Evolutionary conservation across 2,888 invertebrate species (phyloP), one percentile per base, ranked within the genome.

Genomic region (Mactromeris polynyma): DNA sequence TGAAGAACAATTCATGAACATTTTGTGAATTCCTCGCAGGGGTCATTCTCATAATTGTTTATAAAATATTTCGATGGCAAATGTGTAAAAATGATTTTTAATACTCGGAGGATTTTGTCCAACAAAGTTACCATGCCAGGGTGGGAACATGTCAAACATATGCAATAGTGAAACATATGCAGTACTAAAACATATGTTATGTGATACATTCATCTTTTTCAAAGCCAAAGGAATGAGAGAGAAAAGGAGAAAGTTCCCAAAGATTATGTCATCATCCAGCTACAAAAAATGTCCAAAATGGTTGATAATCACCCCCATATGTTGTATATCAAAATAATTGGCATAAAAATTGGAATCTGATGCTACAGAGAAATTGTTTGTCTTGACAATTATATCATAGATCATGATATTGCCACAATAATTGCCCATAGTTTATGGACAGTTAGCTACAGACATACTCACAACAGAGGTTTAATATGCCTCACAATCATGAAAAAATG

Each of bases 401-500:
- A 83, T 83, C 81, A 73, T 69, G 87, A 83, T 87, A 87, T 69
- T 17, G 9, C 31, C 2, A 36, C 40, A 80, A 83, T 88, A 88
- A 88, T 88, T 85, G 88, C 84, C 85, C 85, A 78, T 78, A 78
- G 85, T 88, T 88, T 88, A 88, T 88, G 88, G 88, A 78, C 81
- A 54, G 58, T 82, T 85, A 81, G 81, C 78, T 85, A 81, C 80
- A 38, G 73, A 54, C 81, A 54, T 51, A 33, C 81, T 78, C 69
- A 77, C 84, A 64, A 83, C 77, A 81, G 84, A 36, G 81, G 51
- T 42, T 81, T 84, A 80, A 87, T 87, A 87, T 83, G 83, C 42
- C 77, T 33, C 36, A 21, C 26, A 19, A 73, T 82, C 42, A 87
- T 58, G 36, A 79, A 87, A 83, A 83, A 78, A 36, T 54, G 73